Percentiles rank a stretch among this genome's conserved stretches.
These are phyloP conservation scores for Drosophila willistoni DNA, from an alignment of 1,140 invertebrate species.

Conservation along the genomic window DNA sequence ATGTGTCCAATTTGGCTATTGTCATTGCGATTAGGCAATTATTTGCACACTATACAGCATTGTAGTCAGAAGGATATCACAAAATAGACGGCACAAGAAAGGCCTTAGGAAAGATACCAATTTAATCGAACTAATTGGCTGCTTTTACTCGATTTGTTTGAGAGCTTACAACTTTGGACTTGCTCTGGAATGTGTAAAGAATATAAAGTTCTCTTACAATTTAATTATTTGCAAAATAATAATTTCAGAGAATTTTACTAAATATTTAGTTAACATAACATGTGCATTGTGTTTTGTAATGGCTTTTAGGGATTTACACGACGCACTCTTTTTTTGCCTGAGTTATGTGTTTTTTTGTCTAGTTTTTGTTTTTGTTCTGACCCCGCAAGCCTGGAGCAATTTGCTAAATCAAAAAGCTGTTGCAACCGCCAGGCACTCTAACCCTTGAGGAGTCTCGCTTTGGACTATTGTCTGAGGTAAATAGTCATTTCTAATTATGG, in stretches of 20 bases:
- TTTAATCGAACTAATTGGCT: too few species aligned
- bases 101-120: background rate
- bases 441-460: slow-evolving; percentile 7
- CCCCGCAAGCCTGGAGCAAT: slow-evolving; percentile 8
- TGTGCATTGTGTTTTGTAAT: background rate
- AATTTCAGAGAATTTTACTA: too few species aligned
- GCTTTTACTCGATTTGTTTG: too few species aligned
- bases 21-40: slow-evolving; percentile 4
- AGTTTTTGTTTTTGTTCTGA: background rate
- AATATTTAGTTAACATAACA: background rate
- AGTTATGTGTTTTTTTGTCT: too few species aligned
- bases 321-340: background rate
- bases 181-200: too few species aligned
- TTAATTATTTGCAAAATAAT: background rate
- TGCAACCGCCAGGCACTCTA: background rate
- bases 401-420: slow-evolving; percentile 11
- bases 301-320: background rate
- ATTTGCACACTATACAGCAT: background rate
- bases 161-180: too few species aligned
- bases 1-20: slow-evolving; percentile 13
- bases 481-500: slow-evolving; percentile 65
- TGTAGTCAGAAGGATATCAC: background rate
- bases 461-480: slow-evolving; percentile 50
- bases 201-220: too few species aligned
- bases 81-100: background rate